Conservation (phyloP, 2,888 invertebrate genomes). For the Yponomeuta malinellus region DNA sequence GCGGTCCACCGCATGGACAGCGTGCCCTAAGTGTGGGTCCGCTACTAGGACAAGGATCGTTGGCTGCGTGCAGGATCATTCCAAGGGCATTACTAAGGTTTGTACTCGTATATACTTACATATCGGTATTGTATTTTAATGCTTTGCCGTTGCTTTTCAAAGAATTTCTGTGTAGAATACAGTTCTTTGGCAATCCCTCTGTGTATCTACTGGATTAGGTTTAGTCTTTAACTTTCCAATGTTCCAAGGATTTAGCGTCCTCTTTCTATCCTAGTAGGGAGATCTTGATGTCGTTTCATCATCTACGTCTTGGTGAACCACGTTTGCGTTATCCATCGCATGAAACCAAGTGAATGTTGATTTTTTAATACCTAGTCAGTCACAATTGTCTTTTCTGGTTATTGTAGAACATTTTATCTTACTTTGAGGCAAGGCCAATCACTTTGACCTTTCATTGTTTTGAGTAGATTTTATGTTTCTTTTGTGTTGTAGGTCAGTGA, state of each 20-base stretch:
- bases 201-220: no score
- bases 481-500: slow-evolving; percentile 49
- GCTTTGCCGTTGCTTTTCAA: no score
- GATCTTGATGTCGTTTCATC: no score
- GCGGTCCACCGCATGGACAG: slow-evolving; percentile 85
- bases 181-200: no score
- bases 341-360: no score
- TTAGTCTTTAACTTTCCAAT: no score
- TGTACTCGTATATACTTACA: slow-evolving; percentile 4
- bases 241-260: no score
- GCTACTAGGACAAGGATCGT: slow-evolving; percentile 83
- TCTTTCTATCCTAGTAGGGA: no score
- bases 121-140: not conserved
- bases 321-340: no score
- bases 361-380: no score
- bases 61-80: slow-evolving; percentile 81
- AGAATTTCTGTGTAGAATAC: no score
- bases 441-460: not conserved
- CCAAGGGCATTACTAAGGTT: slow-evolving; percentile 64
- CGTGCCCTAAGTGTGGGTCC: slow-evolving; percentile 87
- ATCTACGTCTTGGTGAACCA: no score
- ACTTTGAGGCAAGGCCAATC: not conserved
- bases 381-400: not conserved
- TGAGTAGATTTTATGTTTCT: not conserved
- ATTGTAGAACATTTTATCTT: not conserved